Conservation (phyloP, 1,140 invertebrate species). For the Ditylenchus dipsaci region DNA sequence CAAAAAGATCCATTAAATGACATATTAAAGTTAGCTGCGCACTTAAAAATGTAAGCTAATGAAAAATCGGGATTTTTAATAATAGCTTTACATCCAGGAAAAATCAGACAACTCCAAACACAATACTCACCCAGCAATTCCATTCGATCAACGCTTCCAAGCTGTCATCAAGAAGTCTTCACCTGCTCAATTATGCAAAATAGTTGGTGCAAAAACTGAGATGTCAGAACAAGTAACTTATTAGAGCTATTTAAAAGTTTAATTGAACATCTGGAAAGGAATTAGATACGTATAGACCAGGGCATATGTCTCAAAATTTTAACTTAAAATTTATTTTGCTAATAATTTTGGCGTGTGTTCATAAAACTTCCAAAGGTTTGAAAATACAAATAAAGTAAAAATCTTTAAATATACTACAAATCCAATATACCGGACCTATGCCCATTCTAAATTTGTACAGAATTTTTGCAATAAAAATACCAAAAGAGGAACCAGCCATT, state of each 20-base stretch:
- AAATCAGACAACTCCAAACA: background rate
- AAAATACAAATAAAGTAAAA: no score
- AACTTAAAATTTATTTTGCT: background rate
- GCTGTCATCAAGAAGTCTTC: background rate
- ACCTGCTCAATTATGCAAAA: background rate
- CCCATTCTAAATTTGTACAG: no score
- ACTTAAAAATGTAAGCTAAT: background rate
- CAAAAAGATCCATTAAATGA: background rate
- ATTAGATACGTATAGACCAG: background rate
- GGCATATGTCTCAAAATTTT: background rate
- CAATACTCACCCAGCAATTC: background rate
- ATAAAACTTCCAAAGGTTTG: no score
- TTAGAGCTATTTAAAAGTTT: no score
- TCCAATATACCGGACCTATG: no score
- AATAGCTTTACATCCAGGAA: background rate
- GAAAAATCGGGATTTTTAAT: background rate
- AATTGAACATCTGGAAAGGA: background rate
- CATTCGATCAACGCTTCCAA: conserved; percentile 3
- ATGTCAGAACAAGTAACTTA: conserved; percentile 6
- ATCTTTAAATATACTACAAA: no score
- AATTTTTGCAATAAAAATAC: no score
- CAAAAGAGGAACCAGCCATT: no score
- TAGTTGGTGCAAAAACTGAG: background rate
- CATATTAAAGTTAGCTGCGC: background rate
- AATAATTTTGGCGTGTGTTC: background rate